phyloP scores from a whole-genome alignment of 2,113 vertebrate species.

The Murina feae region DNA sequence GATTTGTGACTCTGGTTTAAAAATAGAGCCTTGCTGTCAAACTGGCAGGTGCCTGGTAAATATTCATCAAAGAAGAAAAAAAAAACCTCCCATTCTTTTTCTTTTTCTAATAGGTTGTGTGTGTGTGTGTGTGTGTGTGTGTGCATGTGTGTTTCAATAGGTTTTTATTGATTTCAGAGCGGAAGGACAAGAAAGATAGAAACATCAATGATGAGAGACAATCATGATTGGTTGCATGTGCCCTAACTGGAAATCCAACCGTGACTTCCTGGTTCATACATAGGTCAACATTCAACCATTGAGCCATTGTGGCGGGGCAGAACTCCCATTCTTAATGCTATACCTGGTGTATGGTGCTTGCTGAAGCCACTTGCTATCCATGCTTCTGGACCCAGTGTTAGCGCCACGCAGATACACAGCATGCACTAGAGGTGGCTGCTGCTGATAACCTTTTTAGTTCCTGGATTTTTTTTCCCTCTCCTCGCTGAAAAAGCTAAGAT shows the following conservation, averaged over 20 bases:
- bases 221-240: neutral
- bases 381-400: neutral
- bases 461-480: neutral
- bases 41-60: neutral
- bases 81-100: neutral
- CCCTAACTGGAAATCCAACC: no score
- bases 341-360: neutral
- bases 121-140: no score
- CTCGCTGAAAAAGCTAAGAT: constrained; percentile 17
- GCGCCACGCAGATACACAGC: neutral
- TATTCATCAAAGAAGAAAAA: neutral
- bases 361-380: neutral
- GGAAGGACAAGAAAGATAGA: neutral
- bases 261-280: no score
- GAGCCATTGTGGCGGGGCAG: no score
- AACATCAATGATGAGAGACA: neutral
- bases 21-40: neutral
- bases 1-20: neutral
- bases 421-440: neutral
- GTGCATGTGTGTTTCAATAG: no score
- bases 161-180: neutral
- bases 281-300: no score
- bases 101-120: no score
- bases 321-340: neutral
- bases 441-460: neutral